Base-by-base conservation (phyloP, 2,888 invertebrate species). In the Drosophila anomalipes region DNA sequence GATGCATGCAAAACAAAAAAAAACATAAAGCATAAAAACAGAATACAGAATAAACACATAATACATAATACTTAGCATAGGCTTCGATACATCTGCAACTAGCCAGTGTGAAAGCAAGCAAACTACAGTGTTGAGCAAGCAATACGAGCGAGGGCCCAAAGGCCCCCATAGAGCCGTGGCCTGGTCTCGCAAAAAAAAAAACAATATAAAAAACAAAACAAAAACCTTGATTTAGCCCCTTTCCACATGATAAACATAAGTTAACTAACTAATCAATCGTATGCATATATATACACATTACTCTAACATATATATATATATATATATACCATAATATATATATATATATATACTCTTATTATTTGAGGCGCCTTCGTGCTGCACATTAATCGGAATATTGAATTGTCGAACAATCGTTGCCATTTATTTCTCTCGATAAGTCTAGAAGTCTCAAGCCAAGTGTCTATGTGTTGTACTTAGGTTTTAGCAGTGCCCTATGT, bases 381-480 rank as follows among this genome's bases (percentile, higher is more conserved):
- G 80, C 74, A 70, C 74, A 71, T 71, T 75, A 82, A 83, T 79
- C 82, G 66, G 76, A 82, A 80, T 91, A 91, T 91, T 92, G 92
- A 92, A 92, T 92, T 92, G 92, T 92, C 89, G 92, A 92, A 92
- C 92, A 92, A 92, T 92, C 92, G 90, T 87, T 88, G 90, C 83
- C 86, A 89, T 86, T 86, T 89, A 80, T 86, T 86, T 86, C 81
- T 68, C 71, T 74, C 60, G 53, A 70, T 77, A 85, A 86, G 80
- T 87, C 77, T 66, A 71, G 52, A 47, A 41, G 44, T 77, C 64
- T 80, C 66, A 70, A 77, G 65, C 66, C 68, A 74, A 82, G 76
- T 79, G 70, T 86, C 73, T 86, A 84, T 86, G 73, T 86, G 87
- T 89, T 89, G 89, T 86, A 87, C 79, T 78, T 86, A 89, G 89